Percentiles rank a stretch among this genome's conserved stretches.
These are phyloP conservation scores for Acanthochromis polyacanthus DNA, from an alignment of 2,113 vertebrate genomes.

Conservation along the genomic window DNA sequence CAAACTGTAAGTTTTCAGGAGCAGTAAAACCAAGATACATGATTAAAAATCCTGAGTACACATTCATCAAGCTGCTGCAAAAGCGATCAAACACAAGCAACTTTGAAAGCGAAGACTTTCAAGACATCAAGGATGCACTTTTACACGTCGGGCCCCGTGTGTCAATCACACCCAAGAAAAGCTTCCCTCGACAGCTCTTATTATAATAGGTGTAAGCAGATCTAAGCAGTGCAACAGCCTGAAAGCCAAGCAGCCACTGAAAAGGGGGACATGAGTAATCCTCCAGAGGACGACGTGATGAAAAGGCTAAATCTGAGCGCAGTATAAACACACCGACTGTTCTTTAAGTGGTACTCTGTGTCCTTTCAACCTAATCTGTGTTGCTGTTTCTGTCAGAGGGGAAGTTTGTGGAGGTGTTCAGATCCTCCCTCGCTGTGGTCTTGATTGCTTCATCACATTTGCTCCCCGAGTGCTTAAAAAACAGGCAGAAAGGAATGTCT, in stretches of 20 bases:
- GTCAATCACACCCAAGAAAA: constrained; percentile 26
- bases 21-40: neutral
- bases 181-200: neutral
- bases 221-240: constrained; percentile 19
- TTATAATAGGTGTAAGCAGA: constrained; percentile 17
- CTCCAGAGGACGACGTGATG: constrained; percentile 31
- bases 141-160: neutral
- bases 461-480: constrained; percentile 23
- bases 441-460: constrained; percentile 49
- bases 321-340: constrained; percentile 33
- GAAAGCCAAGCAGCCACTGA: constrained; percentile 6
- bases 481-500: constrained; percentile 13
- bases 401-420: constrained; percentile 51
- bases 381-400: constrained; percentile 40
- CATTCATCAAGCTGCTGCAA: neutral
- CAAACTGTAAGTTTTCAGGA: neutral
- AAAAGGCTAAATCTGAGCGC: constrained; percentile 40
- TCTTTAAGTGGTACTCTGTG: constrained; percentile 42
- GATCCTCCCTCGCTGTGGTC: constrained; percentile 51
- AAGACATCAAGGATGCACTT: constrained; percentile 14
- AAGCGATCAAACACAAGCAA: neutral
- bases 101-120: constrained; percentile 1
- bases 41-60: neutral
- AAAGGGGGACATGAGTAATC: constrained; percentile 20
- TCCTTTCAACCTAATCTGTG: constrained; percentile 43